phyloP scores from a whole-genome alignment of 2,113 vertebrate species.

The Engystomops pustulosus region DNA sequence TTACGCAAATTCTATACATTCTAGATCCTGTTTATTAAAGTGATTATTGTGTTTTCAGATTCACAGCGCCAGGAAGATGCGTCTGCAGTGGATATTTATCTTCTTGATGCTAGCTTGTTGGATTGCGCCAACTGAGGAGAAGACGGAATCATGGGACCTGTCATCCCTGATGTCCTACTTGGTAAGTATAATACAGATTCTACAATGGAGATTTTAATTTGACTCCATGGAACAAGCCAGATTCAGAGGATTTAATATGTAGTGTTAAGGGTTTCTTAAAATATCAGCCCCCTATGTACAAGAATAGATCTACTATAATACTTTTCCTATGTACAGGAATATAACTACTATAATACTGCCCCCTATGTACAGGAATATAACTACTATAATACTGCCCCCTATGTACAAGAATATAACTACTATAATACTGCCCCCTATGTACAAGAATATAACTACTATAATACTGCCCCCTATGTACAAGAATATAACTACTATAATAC shows the following conservation, averaged over 20 bases:
- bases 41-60: not conserved
- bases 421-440: too few relatives aligned
- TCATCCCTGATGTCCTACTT: not conserved
- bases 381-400: too few relatives aligned
- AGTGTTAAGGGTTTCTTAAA: too few relatives aligned
- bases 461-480: too few relatives aligned
- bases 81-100: slow-evolving; percentile 5
- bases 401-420: too few relatives aligned
- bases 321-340: too few relatives aligned
- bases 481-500: too few relatives aligned
- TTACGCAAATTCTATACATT: not conserved
- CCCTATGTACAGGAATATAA: too few relatives aligned
- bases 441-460: too few relatives aligned
- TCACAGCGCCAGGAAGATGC: not conserved
- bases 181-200: not conserved
- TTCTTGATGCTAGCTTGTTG: not conserved
- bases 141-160: not conserved
- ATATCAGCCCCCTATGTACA: too few relatives aligned
- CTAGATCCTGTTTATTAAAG: not conserved
- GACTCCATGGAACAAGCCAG: not conserved
- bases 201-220: not conserved
- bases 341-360: too few relatives aligned
- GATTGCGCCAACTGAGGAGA: not conserved
- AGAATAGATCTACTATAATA: too few relatives aligned
- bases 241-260: not conserved